Evolutionary conservation across 2,797 vertebrate genomes (phyloP), one percentile per base, ranked within the genome.

Genomic region (Epinephelus awoara): DNA sequence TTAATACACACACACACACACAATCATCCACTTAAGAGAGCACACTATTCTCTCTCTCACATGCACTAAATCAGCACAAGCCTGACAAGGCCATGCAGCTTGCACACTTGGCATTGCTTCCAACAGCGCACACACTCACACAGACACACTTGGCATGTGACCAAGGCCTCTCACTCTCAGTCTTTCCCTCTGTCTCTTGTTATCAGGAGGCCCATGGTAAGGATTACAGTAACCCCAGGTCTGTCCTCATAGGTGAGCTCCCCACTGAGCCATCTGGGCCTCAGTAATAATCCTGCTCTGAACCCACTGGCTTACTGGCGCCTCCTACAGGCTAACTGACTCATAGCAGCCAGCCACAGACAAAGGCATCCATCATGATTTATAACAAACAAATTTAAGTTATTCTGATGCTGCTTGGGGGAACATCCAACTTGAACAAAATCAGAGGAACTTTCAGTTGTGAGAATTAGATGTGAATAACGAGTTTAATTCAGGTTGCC

Each of bases 181-280:
- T 82, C 73, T 77, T 70, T 85, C 86, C 74, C 79, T 82, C 81
- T 78, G 86, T 77, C 85, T 86, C 68, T 72, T 71, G 82, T 85
- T 89, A 90, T 88, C 92, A 87, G 87, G 85, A 91, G 91, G 88
- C 90, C 91, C 87, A 80, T 88, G 79, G 80, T 87, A 83, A 90
- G 93, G 93, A 94, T 94, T 94, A 94, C 89, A 91, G 92, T 93
- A 89, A 93, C 92, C 93, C 88, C 81, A 85, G 85, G 91, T 90
- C 91, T 80, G 88, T 91, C 88, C 88, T 93, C 85, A 79, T 91
- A 94, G 92, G 92, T 93, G 91, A 92, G 86, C 88, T 85, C 89
- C 91, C 89, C 66, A 54, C 82, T 82, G 89, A 87, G 87, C 94
- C 94, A 95, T 95, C 93, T 95, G 94, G 90, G 82, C 80, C 77